These are phyloP conservation scores for Thaumatotibia leucotreta DNA, from an alignment of 1,140 invertebrate genomes.

Conservation along the genomic window DNA sequence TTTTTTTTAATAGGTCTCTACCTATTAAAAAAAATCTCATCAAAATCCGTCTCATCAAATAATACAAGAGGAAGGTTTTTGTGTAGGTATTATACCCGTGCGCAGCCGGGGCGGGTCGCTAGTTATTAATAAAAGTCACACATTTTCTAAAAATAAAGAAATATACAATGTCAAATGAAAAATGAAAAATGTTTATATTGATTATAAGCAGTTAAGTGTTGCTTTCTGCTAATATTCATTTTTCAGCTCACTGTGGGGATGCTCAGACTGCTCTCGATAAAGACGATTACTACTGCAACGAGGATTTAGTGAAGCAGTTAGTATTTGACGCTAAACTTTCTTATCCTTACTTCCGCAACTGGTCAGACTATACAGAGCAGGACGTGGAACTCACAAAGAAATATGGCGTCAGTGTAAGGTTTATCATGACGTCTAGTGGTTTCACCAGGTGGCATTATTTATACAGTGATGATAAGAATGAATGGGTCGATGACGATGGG, in stretches of 20 bases:
- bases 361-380: constrained; percentile 70
- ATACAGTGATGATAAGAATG: constrained; percentile 74
- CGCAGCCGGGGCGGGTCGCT: too few species aligned
- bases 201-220: too few species aligned
- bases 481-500: constrained; percentile 50
- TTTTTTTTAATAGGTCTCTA: too few species aligned
- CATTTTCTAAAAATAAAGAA: too few species aligned
- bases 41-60: too few species aligned
- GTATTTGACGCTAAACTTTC: constrained; percentile 93
- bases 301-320: constrained; percentile 88
- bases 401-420: constrained; percentile 85
- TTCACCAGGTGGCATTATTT: constrained; percentile 90
- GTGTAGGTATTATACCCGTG: too few species aligned
- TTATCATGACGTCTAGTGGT: constrained; percentile 92
- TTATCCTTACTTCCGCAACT: constrained; percentile 81
- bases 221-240: background rate
- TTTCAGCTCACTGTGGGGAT: constrained; percentile 78
- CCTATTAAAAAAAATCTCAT: too few species aligned
- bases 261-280: constrained; percentile 76
- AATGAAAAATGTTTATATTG: too few species aligned
- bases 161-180: too few species aligned
- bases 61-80: too few species aligned
- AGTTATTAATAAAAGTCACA: too few species aligned
- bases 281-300: constrained; percentile 89
- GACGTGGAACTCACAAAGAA: constrained; percentile 75